Evolutionary conservation across 2,888 invertebrate species (phyloP).

Genomic region (Meloe dianella): DNA sequence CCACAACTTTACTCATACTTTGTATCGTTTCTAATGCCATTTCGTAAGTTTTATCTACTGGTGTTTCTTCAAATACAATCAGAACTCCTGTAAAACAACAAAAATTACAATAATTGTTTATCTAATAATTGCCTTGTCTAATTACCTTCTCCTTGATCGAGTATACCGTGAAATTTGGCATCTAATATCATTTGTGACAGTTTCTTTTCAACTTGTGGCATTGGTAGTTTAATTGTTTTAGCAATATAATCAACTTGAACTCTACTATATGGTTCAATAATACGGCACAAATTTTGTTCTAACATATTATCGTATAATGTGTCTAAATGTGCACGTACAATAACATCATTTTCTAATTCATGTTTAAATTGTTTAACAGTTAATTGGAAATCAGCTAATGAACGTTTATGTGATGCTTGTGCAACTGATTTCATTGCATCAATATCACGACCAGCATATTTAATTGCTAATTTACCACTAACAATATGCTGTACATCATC

Average conservation of each 20-base stretch:
- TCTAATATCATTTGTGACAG: slow-evolving; percentile 99
- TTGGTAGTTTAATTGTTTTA: slow-evolving; percentile 85
- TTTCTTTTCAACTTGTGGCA: slow-evolving; percentile 96
- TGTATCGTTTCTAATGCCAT: slow-evolving; percentile 97
- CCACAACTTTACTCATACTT: slow-evolving; percentile 99
- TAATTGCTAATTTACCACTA: slow-evolving; percentile 95
- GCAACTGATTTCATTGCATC: slow-evolving; percentile 99
- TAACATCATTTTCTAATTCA: slow-evolving; percentile 94
- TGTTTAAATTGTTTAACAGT: slow-evolving; percentile 85
- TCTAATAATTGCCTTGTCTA: background rate
- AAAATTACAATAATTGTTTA: background rate
- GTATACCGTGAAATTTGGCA: slow-evolving; percentile 94
- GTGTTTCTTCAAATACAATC: slow-evolving; percentile 95
- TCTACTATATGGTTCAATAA: slow-evolving; percentile 98
- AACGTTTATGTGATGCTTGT: slow-evolving; percentile 94
- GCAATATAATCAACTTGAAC: slow-evolving; percentile 95
- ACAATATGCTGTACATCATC: slow-evolving; percentile 96
- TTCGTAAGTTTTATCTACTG: slow-evolving; percentile 96
- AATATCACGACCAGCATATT: slow-evolving; percentile 93
- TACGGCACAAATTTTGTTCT: slow-evolving; percentile 97
- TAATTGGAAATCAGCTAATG: slow-evolving; percentile 94
- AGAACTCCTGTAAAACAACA: slow-evolving; percentile 71
- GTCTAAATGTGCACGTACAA: slow-evolving; percentile 95
- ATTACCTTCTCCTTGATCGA: slow-evolving; percentile 93
- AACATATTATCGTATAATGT: slow-evolving; percentile 98